These are phyloP conservation scores for Papio anubis DNA, from an alignment of 2,113 vertebrate species.

Conservation along the genomic window DNA sequence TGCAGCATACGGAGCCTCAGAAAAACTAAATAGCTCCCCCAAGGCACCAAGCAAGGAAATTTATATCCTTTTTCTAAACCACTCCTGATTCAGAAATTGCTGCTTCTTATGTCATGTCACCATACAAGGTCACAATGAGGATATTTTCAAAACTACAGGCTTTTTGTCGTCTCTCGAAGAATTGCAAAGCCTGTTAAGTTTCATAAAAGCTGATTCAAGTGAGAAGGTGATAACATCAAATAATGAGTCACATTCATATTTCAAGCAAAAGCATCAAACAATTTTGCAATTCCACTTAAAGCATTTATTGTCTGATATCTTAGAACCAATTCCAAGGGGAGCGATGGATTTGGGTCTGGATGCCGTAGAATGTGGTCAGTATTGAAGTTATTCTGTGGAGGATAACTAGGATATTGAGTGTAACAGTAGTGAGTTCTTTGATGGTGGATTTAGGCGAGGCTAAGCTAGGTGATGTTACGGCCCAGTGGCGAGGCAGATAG, in stretches of 20 bases:
- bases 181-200: neutral
- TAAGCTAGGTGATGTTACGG: fast-evolving
- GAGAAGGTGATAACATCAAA: neutral
- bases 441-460: neutral
- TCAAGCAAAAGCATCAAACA: neutral
- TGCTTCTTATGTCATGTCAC: too few relatives aligned
- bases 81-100: fast-evolving
- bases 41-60: too few relatives aligned
- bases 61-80: neutral
- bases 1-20: neutral
- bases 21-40: too few relatives aligned
- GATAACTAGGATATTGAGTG: fast-evolving
- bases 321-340: fast-evolving
- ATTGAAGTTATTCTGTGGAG: fast-evolving
- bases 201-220: neutral
- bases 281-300: neutral
- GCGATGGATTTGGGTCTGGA: neutral
- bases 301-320: too few relatives aligned
- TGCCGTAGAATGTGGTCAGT: neutral
- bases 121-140: neutral
- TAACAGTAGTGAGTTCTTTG: neutral
- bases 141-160: neutral
- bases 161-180: neutral
- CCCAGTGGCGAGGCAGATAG: too few relatives aligned
- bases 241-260: neutral